These are phyloP conservation scores for Gryllus bimaculatus DNA, from an alignment of 1,140 invertebrate genomes.

Conservation along the genomic window DNA sequence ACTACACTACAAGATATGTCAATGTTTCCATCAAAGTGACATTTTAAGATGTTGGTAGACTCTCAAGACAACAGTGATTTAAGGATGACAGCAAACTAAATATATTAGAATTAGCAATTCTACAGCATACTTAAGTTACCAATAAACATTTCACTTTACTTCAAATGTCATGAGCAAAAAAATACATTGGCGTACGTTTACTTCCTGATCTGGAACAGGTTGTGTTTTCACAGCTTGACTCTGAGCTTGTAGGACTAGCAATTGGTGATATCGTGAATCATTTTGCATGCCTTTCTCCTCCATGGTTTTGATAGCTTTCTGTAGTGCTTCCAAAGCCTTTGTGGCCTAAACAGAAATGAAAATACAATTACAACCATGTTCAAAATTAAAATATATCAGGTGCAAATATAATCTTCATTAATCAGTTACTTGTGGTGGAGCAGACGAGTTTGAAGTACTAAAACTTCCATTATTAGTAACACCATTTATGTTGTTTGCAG, in stretches of 20 bases:
- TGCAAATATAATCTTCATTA: no score
- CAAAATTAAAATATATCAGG: no score
- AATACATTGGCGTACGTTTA: background rate
- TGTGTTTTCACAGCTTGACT: constrained; percentile 47
- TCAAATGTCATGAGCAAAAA: background rate
- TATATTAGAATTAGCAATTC: no score
- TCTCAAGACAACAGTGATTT: no score
- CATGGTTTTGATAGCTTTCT: constrained; percentile 82
- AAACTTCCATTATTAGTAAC: no score
- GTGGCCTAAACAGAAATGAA: background rate
- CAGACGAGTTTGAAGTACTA: no score
- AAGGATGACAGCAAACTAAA: no score
- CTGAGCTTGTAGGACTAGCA: constrained; percentile 70
- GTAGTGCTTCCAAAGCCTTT: constrained; percentile 47
- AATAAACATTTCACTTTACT: background rate
- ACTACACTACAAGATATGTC: no score
- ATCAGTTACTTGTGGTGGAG: no score
- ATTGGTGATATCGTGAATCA: constrained; percentile 79
- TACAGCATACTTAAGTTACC: background rate
- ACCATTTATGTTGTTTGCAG: no score
- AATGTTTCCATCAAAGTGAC: no score
- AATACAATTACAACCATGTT: background rate
- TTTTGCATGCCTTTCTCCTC: constrained; percentile 89
- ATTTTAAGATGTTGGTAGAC: no score
- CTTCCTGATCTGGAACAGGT: constrained; percentile 25